Evolutionary conservation across 2,797 vertebrate genomes (phyloP), one percentile per base, ranked within the genome.

Genomic region (Sciaenops ocellatus): DNA sequence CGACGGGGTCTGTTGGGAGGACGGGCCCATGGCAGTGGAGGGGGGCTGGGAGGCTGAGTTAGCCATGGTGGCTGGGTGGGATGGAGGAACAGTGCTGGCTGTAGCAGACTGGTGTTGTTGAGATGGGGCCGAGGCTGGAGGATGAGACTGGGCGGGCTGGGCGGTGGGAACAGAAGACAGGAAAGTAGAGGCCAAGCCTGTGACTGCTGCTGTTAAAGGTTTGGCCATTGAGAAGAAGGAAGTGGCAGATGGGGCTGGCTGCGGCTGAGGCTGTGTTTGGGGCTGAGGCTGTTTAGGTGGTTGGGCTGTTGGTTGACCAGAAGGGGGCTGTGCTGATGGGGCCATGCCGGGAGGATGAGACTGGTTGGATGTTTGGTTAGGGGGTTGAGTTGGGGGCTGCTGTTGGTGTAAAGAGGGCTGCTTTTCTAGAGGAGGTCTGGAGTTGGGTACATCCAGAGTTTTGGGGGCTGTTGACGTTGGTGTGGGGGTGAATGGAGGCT

Each of bases 161-260:
- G 90, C 48, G 10, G 77, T 66, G 75, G 94, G 92, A 80, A 92
- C 90, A 42, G 92, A 87, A 50, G 91, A 93, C 74, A 94, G 84
- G 88, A 95, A 93, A 63, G 93, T 82, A 22, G 94, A 95, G 54
- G 94, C 95, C 75, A 96, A 66, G 9, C 95, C 95, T 20, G 93
- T 93, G 80, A 96, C 95, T 28, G 94, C 95, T 52, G 95, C 95
- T 24, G 94, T 93, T 24, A 96, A 80, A 22, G 95, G 95, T 74
- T 96, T 96, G 66, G 95, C 94, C 95, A 95, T 95, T 47, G 95
- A 95, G 76, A 96, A 96, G 87, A 96, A 96, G 69, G 95, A 96
- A 1, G 94, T 92, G 62, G 95, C 94, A 6, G 95, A 94, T 0
- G 94, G 85, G 10, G 94, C 90, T 8, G 92, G 82, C 46, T 94